Conservation (phyloP, 2,888 invertebrate genomes). For the Chymomyza amoena region DNA sequence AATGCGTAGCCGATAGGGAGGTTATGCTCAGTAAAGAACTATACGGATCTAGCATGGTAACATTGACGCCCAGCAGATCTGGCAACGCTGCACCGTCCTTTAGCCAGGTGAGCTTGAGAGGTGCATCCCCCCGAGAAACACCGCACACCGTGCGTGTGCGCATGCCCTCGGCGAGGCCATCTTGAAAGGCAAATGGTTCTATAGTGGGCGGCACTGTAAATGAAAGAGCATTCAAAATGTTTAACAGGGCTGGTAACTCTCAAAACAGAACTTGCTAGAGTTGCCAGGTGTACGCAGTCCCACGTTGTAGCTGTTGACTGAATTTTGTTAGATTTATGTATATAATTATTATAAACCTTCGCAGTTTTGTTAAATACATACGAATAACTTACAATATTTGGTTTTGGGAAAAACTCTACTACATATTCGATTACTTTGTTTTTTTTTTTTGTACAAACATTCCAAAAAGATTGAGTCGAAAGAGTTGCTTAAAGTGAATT, state of each 20-base stretch:
- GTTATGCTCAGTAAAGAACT: conserved; percentile 88
- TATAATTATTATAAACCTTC: conserved; percentile 60
- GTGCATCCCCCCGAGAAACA: conserved; percentile 89
- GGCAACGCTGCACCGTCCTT: conserved; percentile 88
- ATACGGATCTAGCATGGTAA: conserved; percentile 87
- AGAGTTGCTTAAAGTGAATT: conserved; percentile 1
- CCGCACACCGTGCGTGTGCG: conserved; percentile 90
- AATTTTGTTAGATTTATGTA: background rate
- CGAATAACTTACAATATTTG: conserved; percentile 19
- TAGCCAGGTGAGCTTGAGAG: conserved; percentile 88
- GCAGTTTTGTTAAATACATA: conserved; percentile 66
- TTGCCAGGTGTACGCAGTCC: conserved; percentile 3
- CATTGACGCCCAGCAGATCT: conserved; percentile 84
- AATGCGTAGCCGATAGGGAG: conserved; percentile 86
- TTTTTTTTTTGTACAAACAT: conserved; percentile 63
- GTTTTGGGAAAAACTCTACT: conserved; percentile 44
- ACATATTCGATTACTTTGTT: conserved; percentile 28
- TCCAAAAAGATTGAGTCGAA: conserved; percentile 47
- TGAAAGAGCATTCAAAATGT: conserved; percentile 16
- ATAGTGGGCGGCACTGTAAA: conserved; percentile 90
- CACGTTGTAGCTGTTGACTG: conserved; percentile 8
- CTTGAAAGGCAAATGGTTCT: conserved; percentile 91
- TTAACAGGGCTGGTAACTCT: background rate
- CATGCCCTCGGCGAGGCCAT: conserved; percentile 89
- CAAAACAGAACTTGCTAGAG: background rate